These are phyloP conservation scores for Babylonia areolata DNA, from an alignment of 1,140 invertebrate species.

Conservation along the genomic window DNA sequence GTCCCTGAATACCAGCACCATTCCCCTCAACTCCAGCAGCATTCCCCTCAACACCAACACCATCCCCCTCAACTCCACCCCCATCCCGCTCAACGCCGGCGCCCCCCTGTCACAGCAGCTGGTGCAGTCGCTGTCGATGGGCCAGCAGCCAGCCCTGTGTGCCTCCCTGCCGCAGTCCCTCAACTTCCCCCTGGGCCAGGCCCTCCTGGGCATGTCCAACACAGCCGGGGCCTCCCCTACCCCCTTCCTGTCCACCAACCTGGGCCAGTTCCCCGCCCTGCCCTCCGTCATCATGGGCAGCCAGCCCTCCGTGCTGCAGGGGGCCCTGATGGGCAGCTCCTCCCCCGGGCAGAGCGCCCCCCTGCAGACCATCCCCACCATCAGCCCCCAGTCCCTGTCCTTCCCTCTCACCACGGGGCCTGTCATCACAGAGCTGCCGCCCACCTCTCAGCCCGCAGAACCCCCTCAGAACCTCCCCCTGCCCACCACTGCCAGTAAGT, in stretches of 20 bases:
- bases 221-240: slow-evolving; percentile 33
- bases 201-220: slow-evolving; percentile 46
- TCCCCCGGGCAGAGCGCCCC: background rate
- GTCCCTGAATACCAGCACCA: slow-evolving; percentile 31
- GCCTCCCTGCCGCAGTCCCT: slow-evolving; percentile 36
- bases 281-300: slow-evolving; percentile 48
- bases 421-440: slow-evolving; percentile 20
- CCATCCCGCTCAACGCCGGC: slow-evolving; percentile 32
- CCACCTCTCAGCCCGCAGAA: slow-evolving; percentile 15
- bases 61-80: slow-evolving; percentile 23
- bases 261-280: slow-evolving; percentile 44
- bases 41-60: slow-evolving; percentile 27
- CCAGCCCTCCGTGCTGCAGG: slow-evolving; percentile 47
- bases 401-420: slow-evolving; percentile 28
- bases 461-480: background rate
- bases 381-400: background rate
- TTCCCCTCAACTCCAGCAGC: slow-evolving; percentile 29
- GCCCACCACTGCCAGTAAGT: background rate
- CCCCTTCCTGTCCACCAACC: slow-evolving; percentile 42
- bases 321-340: slow-evolving; percentile 29
- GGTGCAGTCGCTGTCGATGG: slow-evolving; percentile 46
- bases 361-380: background rate
- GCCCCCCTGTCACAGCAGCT: slow-evolving; percentile 40
- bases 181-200: slow-evolving; percentile 40
- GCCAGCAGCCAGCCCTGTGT: slow-evolving; percentile 43